Evolutionary conservation across 2,797 vertebrate genomes (phyloP).

Genomic region (Oryzias sinensis): DNA sequence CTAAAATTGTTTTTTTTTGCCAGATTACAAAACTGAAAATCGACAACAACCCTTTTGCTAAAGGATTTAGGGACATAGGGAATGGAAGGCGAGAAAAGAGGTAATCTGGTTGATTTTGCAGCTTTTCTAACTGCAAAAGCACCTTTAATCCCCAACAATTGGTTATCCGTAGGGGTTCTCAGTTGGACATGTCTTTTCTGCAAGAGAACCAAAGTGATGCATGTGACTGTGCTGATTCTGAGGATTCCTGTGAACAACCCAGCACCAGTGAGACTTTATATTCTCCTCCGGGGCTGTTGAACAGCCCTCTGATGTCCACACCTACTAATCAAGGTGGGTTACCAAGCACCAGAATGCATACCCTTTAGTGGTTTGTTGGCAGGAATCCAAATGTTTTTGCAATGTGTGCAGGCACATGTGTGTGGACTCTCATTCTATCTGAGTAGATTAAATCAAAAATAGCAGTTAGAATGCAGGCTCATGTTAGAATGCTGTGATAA

Average conservation of each 20-base stretch:
- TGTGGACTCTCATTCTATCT: no score
- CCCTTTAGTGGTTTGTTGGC: not conserved
- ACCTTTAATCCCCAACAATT: not conserved
- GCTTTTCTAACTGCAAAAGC: no score
- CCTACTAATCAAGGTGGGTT: slow-evolving; percentile 79
- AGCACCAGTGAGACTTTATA: slow-evolving; percentile 78
- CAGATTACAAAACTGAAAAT: slow-evolving; percentile 95
- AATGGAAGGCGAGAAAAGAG: slow-evolving; percentile 95
- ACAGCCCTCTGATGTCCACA: slow-evolving; percentile 81
- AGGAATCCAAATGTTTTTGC: not conserved
- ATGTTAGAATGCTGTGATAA: no score
- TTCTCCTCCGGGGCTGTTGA: slow-evolving; percentile 79
- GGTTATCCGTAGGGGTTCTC: slow-evolving; percentile 79
- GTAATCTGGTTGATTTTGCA: slow-evolving; percentile 58
- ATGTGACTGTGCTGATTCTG: slow-evolving; percentile 88
- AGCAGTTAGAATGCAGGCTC: no score
- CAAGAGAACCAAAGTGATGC: slow-evolving; percentile 84
- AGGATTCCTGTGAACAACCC: slow-evolving; percentile 86
- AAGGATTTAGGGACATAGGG: slow-evolving; percentile 96
- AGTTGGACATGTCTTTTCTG: slow-evolving; percentile 79
- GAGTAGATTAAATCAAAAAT: no score
- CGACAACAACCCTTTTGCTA: slow-evolving; percentile 97
- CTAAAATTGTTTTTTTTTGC: not conserved
- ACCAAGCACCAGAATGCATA: not conserved
- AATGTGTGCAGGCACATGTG: not conserved